Conservation (phyloP, 2,113 vertebrate species). For the Conger conger region DNA sequence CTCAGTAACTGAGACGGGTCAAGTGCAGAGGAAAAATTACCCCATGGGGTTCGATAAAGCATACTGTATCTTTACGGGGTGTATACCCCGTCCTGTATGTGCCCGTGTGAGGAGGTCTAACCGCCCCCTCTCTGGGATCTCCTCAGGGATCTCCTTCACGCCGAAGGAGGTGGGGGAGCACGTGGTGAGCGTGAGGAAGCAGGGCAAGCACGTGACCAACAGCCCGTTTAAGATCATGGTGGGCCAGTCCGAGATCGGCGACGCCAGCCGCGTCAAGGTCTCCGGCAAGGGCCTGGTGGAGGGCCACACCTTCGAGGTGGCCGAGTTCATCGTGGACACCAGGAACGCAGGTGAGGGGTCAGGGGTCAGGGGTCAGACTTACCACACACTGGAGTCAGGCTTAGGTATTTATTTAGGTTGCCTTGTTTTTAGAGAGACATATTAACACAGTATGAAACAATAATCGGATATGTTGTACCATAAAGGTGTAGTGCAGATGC, state of each 20-base stretch:
- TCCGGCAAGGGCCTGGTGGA: conserved; percentile 85
- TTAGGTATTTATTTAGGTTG: background rate
- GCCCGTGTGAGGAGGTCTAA: background rate
- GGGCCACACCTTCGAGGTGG: conserved; percentile 85
- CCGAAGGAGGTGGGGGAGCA: conserved; percentile 97
- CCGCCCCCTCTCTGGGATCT: background rate
- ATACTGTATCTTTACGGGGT: too few relatives aligned
- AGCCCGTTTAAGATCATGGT: conserved; percentile 98
- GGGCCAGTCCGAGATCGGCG: conserved; percentile 89
- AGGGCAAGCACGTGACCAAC: conserved; percentile 87
- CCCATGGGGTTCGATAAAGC: too few relatives aligned
- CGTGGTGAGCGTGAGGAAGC: conserved; percentile 90
- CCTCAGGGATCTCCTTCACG: conserved; percentile 91
- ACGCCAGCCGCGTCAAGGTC: conserved; percentile 89
- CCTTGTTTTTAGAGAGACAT: too few relatives aligned
- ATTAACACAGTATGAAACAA: too few relatives aligned
- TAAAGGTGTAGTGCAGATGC: too few relatives aligned
- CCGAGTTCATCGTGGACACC: conserved; percentile 94
- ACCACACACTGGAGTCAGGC: background rate
- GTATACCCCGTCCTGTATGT: background rate
- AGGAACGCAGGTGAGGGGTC: conserved; percentile 81
- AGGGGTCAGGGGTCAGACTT: too few relatives aligned
- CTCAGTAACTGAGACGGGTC: too few relatives aligned
- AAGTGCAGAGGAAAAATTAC: too few relatives aligned
- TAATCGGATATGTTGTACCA: too few relatives aligned